Evolutionary conservation across 1,140 invertebrate genomes (phyloP), one percentile per base, ranked within the genome.

Genomic region (Drosophila baimaii): DNA sequence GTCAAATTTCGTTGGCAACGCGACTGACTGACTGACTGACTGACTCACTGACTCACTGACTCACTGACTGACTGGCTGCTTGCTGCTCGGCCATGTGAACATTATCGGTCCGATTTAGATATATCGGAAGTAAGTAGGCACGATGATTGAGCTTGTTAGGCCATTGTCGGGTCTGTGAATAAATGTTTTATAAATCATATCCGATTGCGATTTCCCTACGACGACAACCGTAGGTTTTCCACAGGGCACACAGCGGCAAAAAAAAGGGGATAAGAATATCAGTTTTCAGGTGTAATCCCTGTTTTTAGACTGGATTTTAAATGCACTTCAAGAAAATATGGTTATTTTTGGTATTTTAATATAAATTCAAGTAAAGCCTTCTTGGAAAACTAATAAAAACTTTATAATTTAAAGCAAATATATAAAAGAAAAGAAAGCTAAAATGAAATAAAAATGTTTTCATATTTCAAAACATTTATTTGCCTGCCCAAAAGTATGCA

Each of bases 1-100:
- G 69, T 58, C 66, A 72, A 72, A 72, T 72, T 72, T 72, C 66
- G 66, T 58, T 72, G 69, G 69, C 69, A 72, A 72, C 66, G 69
- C 51, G 65, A 58, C 69, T 72, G 27, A 1, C 51, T n/a, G 49
- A 1, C 49, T 21, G 17, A 4, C 47, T 13, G n/a, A 6, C 47
- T 31, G 27, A 4, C 10, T 51, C n/a, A 49, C n/a, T 23, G 27
- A 23, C 29, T n/a, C n/a, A n/a, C n/a, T n/a, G n/a, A n/a, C n/a
- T n/a, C n/a, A n/a, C n/a, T 35, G 51, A 7, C 31, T n/a, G n/a
- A 19, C 29, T 29, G 29, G 21, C 39, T 57, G 25, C n/a, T 41
- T 25, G 19, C 54, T 65, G 31, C n/a, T 35, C 39, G 51, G n/a
- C 41, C 68, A 71, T 71, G 52, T 56, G 65, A 71, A 39, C 66